phyloP scores from a whole-genome alignment of 2,888 invertebrate species.

The Hetaerina titia region DNA sequence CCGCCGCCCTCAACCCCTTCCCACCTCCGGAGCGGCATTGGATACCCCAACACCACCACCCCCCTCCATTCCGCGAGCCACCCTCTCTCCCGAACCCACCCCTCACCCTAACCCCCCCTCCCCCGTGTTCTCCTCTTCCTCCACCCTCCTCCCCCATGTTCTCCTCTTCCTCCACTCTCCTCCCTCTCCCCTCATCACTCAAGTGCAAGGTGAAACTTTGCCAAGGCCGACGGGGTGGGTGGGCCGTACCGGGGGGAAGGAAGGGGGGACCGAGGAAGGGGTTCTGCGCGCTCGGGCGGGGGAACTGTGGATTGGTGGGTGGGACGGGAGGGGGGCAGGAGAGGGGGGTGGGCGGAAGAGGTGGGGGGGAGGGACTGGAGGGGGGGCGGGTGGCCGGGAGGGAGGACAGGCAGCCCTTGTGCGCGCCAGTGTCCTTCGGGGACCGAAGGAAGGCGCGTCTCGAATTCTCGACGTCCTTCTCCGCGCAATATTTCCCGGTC shows the following conservation, averaged over 20 bases:
- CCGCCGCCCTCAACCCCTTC: background rate
- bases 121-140: background rate
- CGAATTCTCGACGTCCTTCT: constrained; percentile 70
- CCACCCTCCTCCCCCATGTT: background rate
- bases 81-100: background rate
- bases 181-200: constrained; percentile 40
- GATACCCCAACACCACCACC: background rate
- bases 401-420: constrained; percentile 75
- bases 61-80: no score
- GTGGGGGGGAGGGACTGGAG: background rate
- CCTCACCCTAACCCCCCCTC: background rate
- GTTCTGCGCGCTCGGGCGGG: constrained; percentile 5
- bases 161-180: background rate
- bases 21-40: constrained; percentile 51
- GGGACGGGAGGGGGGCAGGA: constrained; percentile 77
- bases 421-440: constrained; percentile 78
- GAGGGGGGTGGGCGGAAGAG: constrained; percentile 75
- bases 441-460: constrained; percentile 80
- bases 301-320: constrained; percentile 70
- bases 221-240: constrained; percentile 65
- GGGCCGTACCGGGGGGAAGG: constrained; percentile 75
- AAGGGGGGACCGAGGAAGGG: constrained; percentile 77
- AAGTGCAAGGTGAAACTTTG: constrained; percentile 67
- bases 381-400: constrained; percentile 76
- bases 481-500: constrained; percentile 36